A percentile compares a stretch with the other conserved stretches of the same genome.
These are phyloP conservation scores for Sternarchorhynchus goeldii DNA, from an alignment of 2,797 vertebrate species.

Conservation along the genomic window DNA sequence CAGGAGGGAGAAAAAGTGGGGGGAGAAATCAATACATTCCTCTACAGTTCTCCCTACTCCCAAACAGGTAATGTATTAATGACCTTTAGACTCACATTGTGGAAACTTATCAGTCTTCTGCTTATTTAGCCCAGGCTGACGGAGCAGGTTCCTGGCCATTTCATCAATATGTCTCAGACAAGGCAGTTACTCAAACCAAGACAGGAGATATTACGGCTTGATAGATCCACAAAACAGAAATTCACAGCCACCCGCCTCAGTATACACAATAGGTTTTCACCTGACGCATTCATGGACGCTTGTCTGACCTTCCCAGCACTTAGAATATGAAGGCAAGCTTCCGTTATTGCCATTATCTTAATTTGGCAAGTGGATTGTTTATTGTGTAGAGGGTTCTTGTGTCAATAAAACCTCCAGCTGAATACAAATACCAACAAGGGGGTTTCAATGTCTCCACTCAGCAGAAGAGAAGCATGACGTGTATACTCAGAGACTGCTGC, in stretches of 20 bases:
- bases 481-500: constrained; percentile 19
- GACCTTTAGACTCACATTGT: constrained; percentile 81
- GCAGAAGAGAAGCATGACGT: constrained; percentile 34
- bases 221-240: constrained; percentile 70
- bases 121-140: constrained; percentile 77
- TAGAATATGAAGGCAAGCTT: constrained; percentile 74
- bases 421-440: constrained; percentile 67
- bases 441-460: constrained; percentile 43
- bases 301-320: constrained; percentile 78
- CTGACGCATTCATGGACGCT: constrained; percentile 66
- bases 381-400: constrained; percentile 65
- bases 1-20: constrained; percentile 29
- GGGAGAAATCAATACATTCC: constrained; percentile 71
- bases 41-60: constrained; percentile 57
- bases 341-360: constrained; percentile 78
- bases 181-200: constrained; percentile 78
- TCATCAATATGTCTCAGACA: constrained; percentile 77
- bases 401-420: constrained; percentile 62
- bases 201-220: constrained; percentile 78
- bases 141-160: constrained; percentile 73
- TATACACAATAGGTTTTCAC: constrained; percentile 57
- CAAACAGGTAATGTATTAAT: constrained; percentile 80
- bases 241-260: constrained; percentile 48
- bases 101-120: constrained; percentile 78
- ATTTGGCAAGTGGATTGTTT: constrained; percentile 77